Percentiles rank a stretch among this genome's conserved stretches.
These are phyloP conservation scores for Sapayoa aenigma DNA, from an alignment of 2,113 vertebrate genomes.

Conservation along the genomic window DNA sequence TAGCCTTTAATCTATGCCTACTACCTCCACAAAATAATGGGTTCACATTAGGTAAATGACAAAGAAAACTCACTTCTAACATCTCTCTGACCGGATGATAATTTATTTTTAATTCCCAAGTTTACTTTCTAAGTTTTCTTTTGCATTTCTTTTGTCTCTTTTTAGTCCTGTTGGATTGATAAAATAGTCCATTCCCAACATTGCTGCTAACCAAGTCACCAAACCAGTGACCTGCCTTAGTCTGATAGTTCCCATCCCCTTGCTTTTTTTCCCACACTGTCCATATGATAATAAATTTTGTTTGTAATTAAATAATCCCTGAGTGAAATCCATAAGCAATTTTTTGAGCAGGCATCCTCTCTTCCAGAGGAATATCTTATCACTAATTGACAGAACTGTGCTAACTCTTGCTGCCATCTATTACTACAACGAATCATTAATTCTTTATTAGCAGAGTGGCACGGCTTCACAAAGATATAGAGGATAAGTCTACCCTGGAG, in stretches of 20 bases:
- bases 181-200: conserved; percentile 23
- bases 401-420: not conserved
- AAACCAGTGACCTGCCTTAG: not conserved
- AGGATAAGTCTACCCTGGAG: not conserved
- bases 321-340: not conserved
- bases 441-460: not conserved
- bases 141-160: conserved; percentile 13
- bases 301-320: not conserved
- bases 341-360: not conserved
- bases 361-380: not conserved
- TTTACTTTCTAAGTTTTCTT: conserved; percentile 10
- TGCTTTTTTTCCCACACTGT: conserved; percentile 15
- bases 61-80: conserved; percentile 52
- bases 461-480: not conserved
- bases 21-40: not conserved
- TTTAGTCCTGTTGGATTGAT: conserved; percentile 29
- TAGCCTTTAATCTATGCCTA: conserved; percentile 27
- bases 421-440: not conserved
- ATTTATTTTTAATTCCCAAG: conserved; percentile 46
- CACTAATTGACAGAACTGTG: not conserved
- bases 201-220: not conserved
- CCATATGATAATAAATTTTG: not conserved
- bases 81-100: not conserved
- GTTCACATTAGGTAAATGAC: conserved; percentile 15
- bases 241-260: not conserved